Conservation (phyloP, 2,797 vertebrate species). For the Lagorchestes hirsutus region DNA sequence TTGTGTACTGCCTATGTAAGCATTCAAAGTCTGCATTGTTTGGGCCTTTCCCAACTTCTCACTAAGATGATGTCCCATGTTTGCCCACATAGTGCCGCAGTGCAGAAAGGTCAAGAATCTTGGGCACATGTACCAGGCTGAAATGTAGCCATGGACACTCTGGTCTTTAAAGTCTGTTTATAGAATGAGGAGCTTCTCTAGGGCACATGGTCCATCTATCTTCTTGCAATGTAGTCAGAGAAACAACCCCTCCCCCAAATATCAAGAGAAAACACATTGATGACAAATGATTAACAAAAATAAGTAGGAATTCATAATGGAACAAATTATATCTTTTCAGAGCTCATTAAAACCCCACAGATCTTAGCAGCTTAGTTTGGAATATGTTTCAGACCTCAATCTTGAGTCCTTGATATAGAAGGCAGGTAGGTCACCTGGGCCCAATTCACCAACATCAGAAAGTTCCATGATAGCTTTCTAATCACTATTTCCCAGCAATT, state of each 20-base stretch:
- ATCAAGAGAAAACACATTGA: constrained; percentile 35
- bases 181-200: constrained; percentile 21
- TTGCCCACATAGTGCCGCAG: not conserved
- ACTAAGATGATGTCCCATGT: not conserved
- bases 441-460: constrained; percentile 83
- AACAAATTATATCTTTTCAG: constrained; percentile 83
- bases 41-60: not conserved
- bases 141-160: constrained; percentile 14
- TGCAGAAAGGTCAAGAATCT: not conserved
- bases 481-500: constrained; percentile 85
- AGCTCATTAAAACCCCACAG: constrained; percentile 82
- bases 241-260: not conserved
- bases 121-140: constrained; percentile 21
- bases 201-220: constrained; percentile 36
- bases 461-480: constrained; percentile 85
- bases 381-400: constrained; percentile 77
- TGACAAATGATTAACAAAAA: constrained; percentile 76
- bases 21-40: not conserved
- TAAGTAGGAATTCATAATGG: constrained; percentile 76
- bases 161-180: constrained; percentile 5
- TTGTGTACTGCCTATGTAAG: not conserved
- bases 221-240: constrained; percentile 59
- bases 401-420: constrained; percentile 83
- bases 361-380: constrained; percentile 77
- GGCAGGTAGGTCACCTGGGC: constrained; percentile 82